Evolutionary conservation across 2,888 invertebrate genomes (phyloP), one percentile per base, ranked within the genome.

Genomic region (Tetragonisca angustula): DNA sequence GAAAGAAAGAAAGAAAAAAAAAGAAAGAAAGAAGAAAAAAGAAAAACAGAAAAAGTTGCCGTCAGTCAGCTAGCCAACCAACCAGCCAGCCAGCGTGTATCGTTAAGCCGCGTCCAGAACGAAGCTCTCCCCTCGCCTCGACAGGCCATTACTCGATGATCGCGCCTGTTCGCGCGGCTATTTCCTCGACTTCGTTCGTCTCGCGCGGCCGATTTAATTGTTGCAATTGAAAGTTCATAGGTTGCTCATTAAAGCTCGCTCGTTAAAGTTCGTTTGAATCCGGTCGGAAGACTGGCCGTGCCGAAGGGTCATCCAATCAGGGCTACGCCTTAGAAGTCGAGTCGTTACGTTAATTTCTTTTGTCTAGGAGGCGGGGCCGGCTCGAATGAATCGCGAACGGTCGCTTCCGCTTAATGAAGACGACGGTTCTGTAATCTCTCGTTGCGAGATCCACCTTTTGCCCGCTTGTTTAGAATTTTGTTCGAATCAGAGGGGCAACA

Each of bases 291-390:
- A 54, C 83, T 76, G 74, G 52, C 50, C 73, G 68, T 52, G 68
- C 43, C 79, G 70, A 32, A 84, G 84, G 78, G 72, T 71, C 84
- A 88, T 88, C 84, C 78, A 88, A 84, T 86, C 84, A 80, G 70
- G 62, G 61, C 54, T 72, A 21, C 56, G 70, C 74, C 69, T 77
- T 68, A 80, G 69, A 71, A 79, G 86, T 67, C 75, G 79, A 76
- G 79, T 81, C 73, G 83, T 87, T 88, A 81, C 61, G 71, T 83
- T 77, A 76, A 71, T 84, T 78, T 71, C 70, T 80, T 88, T 71
- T 74, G 56, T 56, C 78, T 59, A 59, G 59, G 52, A 27, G 4
- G 56, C 65, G 52, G 65, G 65, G 36, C 36, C 32, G 54, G 24
- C 32, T 79, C 70, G 68, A 59, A 59, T 9, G 69, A 52, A 61